A percentile compares a stretch with the other conserved stretches of the same genome.
Evolutionary conservation across 2,113 vertebrate genomes (phyloP).

Genomic region (Neolamprologus ventralis): DNA sequence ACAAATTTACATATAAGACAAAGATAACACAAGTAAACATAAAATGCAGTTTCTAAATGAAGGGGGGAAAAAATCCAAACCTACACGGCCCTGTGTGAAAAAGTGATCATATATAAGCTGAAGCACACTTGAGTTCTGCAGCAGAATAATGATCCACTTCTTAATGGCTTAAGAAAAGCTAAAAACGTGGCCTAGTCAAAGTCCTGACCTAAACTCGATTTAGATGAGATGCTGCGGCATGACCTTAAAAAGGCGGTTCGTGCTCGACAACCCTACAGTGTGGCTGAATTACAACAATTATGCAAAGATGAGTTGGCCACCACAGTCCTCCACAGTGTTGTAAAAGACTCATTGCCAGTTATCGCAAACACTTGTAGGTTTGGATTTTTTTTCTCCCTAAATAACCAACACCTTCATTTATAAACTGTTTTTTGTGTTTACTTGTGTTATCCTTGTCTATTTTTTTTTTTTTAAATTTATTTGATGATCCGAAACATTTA

Average conservation of each 20-base stretch:
- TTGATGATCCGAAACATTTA: not conserved
- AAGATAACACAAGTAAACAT: not conserved
- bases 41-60: not conserved
- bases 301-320: not conserved
- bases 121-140: not conserved
- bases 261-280: not conserved
- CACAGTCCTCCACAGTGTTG: not conserved
- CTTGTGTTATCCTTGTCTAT: not conserved
- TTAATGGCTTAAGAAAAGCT: not conserved
- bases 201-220: not conserved
- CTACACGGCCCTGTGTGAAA: not conserved
- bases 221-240: not conserved
- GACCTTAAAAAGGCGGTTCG: not conserved
- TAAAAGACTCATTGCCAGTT: not conserved
- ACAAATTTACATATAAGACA: not conserved
- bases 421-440: rapidly evolving
- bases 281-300: not conserved
- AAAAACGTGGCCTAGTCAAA: not conserved
- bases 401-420: not conserved
- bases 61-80: not conserved
- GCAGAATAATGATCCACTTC: not conserved
- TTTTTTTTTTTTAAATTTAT: rapidly evolving
- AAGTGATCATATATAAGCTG: not conserved
- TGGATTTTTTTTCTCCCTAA: not conserved
- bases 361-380: not conserved